A percentile compares a stretch with the other conserved stretches of the same genome.
phyloP scores from a whole-genome alignment of 2,888 invertebrate genomes.

The Selenia dentaria region DNA sequence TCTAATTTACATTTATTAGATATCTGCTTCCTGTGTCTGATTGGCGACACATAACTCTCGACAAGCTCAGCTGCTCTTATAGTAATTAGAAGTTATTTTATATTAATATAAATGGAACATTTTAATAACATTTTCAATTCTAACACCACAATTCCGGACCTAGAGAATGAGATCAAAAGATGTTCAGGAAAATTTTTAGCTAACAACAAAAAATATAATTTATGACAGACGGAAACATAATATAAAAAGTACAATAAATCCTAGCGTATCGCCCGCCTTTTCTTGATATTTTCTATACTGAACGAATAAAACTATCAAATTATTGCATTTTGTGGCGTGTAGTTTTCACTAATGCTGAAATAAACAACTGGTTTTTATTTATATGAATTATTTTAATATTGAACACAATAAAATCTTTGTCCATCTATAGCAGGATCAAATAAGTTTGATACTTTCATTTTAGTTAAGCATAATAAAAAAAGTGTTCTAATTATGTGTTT shows the following conservation, averaged over 20 bases:
- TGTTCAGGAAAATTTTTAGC: constrained; percentile 33
- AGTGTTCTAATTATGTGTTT: no score
- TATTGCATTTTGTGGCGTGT: constrained; percentile 65
- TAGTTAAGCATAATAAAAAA: no score
- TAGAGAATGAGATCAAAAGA: constrained; percentile 44
- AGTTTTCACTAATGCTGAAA: constrained; percentile 55
- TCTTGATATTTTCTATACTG: constrained; percentile 61
- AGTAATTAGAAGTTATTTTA: constrained; percentile 27
- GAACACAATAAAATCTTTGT: constrained; percentile 77
- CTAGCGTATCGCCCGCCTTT: constrained; percentile 55
- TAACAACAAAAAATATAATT: constrained; percentile 45
- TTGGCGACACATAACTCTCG: constrained; percentile 27
- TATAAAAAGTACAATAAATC: constrained; percentile 73
- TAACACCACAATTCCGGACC: constrained; percentile 17
- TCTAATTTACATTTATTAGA: constrained; percentile 35
- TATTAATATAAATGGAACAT: constrained; percentile 26
- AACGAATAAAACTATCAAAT: constrained; percentile 80
- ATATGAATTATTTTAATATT: constrained; percentile 47
- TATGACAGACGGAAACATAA: constrained; percentile 71
- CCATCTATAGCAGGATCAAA: constrained; percentile 39
- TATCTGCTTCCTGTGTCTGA: constrained; percentile 31
- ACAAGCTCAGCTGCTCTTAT: constrained; percentile 25
- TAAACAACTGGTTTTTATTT: constrained; percentile 65
- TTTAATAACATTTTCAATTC: constrained; percentile 22
- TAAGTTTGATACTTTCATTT: constrained; percentile 51